Evolutionary conservation across 2,888 invertebrate genomes (phyloP).

Genomic region (Isoperla grammatica): DNA sequence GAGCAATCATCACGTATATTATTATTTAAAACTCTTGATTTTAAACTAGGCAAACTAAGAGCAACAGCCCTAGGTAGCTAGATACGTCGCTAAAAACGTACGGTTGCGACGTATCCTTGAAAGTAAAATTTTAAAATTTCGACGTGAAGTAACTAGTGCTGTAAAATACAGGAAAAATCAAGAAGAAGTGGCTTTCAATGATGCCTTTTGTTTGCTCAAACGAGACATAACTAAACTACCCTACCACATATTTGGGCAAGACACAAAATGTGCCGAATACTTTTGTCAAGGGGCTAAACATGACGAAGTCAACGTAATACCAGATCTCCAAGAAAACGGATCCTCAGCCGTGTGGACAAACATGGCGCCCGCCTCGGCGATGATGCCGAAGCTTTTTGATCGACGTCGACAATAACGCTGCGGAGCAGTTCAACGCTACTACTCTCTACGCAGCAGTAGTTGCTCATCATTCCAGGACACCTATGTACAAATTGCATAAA

Average conservation of each 20-base stretch:
- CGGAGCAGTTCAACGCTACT: conserved; percentile 15
- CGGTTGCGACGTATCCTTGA: conserved; percentile 1
- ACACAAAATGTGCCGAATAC: conserved; percentile 10
- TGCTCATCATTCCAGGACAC: conserved; percentile 11
- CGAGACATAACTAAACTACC: conserved; percentile 20
- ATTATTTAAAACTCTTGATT: too few species aligned
- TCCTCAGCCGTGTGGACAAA: conserved; percentile 18
- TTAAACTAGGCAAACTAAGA: conserved; percentile 5
- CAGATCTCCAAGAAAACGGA: conserved; percentile 13
- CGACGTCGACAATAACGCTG: too few species aligned
- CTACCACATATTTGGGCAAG: conserved; percentile 24
- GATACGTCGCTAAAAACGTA: conserved; percentile 3
- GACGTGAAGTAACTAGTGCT: conserved; percentile 17
- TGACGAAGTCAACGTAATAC: conserved; percentile 9
- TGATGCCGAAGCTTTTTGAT: conserved; percentile 15
- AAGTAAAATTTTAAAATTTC: conserved; percentile 1
- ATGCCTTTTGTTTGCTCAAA: background rate
- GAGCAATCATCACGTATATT: too few species aligned
- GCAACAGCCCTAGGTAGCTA: conserved; percentile 5
- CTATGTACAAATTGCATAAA: too few species aligned
- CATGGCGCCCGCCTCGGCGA: conserved; percentile 15
- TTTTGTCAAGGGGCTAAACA: conserved; percentile 20
- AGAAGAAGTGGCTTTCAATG: background rate
- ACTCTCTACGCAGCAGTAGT: conserved; percentile 18
- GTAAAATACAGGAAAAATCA: conserved; percentile 12